Evolutionary conservation across 2,113 vertebrate species (phyloP).

Genomic region (Cyprinodon brontotheroides): DNA sequence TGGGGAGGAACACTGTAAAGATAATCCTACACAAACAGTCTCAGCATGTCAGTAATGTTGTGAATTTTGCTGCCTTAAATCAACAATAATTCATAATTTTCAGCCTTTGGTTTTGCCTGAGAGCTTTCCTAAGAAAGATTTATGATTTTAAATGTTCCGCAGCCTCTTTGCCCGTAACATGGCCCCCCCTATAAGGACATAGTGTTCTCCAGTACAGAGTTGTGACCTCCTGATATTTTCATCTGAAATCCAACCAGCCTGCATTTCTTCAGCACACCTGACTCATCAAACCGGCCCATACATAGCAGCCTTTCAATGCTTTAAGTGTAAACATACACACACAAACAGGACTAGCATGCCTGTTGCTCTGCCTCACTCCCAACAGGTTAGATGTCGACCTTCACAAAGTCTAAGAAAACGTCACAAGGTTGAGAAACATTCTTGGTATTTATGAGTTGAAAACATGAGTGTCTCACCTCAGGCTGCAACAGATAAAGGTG

Average conservation of each 20-base stretch:
- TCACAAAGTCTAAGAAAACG: background rate
- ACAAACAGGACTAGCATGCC: conserved; percentile 12
- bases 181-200: conserved; percentile 36
- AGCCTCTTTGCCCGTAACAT: conserved; percentile 7
- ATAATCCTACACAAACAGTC: conserved; percentile 12
- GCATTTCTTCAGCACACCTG: conserved; percentile 43
- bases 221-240: conserved; percentile 64
- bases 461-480: background rate
- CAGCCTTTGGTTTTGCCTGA: background rate
- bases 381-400: conserved; percentile 5
- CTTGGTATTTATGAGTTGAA: background rate
- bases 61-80: conserved; percentile 2
- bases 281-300: conserved; percentile 35
- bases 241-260: conserved; percentile 60
- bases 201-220: conserved; percentile 38
- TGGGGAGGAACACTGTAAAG: background rate
- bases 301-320: conserved; percentile 14
- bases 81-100: conserved; percentile 1
- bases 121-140: conserved; percentile 19
- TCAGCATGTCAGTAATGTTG: conserved; percentile 12
- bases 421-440: background rate
- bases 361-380: conserved; percentile 6
- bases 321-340: conserved; percentile 46
- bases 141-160: conserved; percentile 32
- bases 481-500: background rate